Conservation (phyloP, 1,140 invertebrate species). For the Sitobion miscanthi region DNA sequence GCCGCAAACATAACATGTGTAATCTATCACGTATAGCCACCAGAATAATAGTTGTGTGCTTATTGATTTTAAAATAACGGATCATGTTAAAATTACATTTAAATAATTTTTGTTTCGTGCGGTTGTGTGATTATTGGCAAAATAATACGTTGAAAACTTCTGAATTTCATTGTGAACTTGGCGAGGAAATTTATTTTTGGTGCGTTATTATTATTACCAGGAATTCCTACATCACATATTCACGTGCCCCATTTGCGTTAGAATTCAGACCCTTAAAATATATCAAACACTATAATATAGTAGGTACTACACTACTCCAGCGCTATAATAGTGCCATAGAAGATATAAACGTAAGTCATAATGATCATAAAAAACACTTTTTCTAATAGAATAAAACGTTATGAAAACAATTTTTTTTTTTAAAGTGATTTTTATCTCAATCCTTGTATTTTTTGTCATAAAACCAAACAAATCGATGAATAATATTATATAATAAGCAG, state of each 20-base stretch:
- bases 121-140: background rate
- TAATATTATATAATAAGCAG: background rate
- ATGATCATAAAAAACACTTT: background rate
- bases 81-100: background rate
- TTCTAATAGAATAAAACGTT: background rate
- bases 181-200: background rate
- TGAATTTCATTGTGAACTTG: background rate
- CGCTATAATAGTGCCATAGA: too few species aligned
- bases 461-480: background rate
- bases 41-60: background rate
- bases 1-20: background rate
- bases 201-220: background rate
- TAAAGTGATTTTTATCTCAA: too few species aligned
- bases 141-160: background rate
- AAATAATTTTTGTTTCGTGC: background rate
- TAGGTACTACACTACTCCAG: too few species aligned
- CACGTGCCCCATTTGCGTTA: too few species aligned
- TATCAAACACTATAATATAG: too few species aligned
- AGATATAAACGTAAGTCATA: too few species aligned
- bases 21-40: background rate
- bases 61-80: background rate
- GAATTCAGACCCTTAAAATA: too few species aligned
- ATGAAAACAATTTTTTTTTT: background rate
- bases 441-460: background rate
- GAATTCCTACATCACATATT: background rate